phyloP scores from a whole-genome alignment of 2,113 vertebrate genomes.

The Bagarius yarrelli region DNA sequence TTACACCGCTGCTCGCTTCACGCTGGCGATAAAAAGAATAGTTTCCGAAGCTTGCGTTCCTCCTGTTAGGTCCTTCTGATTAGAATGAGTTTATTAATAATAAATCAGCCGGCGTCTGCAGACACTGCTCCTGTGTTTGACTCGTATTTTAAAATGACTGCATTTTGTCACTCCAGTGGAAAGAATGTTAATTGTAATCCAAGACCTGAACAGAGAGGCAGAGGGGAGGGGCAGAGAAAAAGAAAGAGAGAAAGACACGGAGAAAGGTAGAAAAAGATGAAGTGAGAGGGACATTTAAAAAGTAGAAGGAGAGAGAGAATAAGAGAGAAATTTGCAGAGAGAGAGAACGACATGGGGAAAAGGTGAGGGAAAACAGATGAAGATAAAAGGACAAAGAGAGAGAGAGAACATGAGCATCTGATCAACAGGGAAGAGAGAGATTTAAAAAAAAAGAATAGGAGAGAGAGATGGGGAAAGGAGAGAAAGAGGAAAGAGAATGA shows the following conservation, averaged over 20 bases:
- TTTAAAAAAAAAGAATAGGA: too few species aligned
- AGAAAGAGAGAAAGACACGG: not conserved
- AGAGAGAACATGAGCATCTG: too few species aligned
- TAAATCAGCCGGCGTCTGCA: not conserved
- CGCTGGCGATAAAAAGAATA: not conserved
- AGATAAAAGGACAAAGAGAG: too few species aligned
- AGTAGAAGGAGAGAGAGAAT: not conserved
- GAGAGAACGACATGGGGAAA: not conserved
- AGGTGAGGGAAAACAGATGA: not conserved
- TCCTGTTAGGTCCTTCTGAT: not conserved
- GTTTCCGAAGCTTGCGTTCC: not conserved
- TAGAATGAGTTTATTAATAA: not conserved
- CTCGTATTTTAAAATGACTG: not conserved
- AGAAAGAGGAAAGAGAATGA: too few species aligned
- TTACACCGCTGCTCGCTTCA: not conserved
- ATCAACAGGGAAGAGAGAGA: too few species aligned
- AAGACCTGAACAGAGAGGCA: not conserved
- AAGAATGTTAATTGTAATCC: slow-evolving; percentile 42
- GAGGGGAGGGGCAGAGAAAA: not conserved
- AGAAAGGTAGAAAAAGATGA: too few species aligned
- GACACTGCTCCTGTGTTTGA: not conserved
- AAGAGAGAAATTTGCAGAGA: not conserved
- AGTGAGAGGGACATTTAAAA: not conserved
- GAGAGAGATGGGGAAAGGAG: too few species aligned
- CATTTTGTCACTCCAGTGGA: slow-evolving; percentile 27